Evolutionary conservation across 1,140 invertebrate genomes (phyloP).

Genomic region (Druon quercuslanigerum): DNA sequence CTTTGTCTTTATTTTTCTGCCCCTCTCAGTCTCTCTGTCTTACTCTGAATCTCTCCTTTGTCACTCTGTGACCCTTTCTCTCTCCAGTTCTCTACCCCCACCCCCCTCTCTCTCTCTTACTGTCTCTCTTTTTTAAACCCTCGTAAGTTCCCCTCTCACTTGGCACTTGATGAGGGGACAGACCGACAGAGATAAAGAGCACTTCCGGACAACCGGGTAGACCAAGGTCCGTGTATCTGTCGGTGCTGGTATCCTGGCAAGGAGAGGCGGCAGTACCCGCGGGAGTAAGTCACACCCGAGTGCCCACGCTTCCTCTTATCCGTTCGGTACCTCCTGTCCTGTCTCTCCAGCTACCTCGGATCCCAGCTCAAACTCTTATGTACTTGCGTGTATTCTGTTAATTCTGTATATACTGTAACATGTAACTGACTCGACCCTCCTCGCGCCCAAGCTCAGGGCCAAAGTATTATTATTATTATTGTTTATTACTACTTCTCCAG

Average conservation of each 20-base stretch:
- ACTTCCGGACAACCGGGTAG: slow-evolving; percentile 71
- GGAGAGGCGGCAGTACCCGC: slow-evolving; percentile 67
- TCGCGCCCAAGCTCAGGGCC: slow-evolving; percentile 19
- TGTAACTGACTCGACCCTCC: slow-evolving; percentile 33
- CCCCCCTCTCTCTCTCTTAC: slow-evolving; percentile 44
- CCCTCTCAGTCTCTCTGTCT: slow-evolving; percentile 32
- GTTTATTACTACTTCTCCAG: slow-evolving; percentile 9
- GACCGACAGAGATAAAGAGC: slow-evolving; percentile 75
- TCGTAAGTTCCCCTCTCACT: slow-evolving; percentile 46
- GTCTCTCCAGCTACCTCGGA: slow-evolving; percentile 50
- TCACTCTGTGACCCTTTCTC: slow-evolving; percentile 43
- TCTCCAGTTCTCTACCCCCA: slow-evolving; percentile 44
- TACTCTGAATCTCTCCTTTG: slow-evolving; percentile 38
- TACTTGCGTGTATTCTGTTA: slow-evolving; percentile 21
- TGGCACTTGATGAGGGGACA: slow-evolving; percentile 66
- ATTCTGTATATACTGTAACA: background rate
- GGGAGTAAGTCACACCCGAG: slow-evolving; percentile 74
- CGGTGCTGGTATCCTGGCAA: slow-evolving; percentile 47
- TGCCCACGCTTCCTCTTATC: slow-evolving; percentile 75
- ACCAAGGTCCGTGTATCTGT: slow-evolving; percentile 64
- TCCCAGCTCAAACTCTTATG: slow-evolving; percentile 41
- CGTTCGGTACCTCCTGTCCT: slow-evolving; percentile 57
- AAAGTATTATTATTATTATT: slow-evolving; percentile 7
- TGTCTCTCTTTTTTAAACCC: slow-evolving; percentile 44
- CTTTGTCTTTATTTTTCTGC: slow-evolving; percentile 44